Percentiles rank a stretch among this genome's conserved stretches.
Conservation (phyloP, 2,113 vertebrate species). For the Spizaetus ornatus region DNA sequence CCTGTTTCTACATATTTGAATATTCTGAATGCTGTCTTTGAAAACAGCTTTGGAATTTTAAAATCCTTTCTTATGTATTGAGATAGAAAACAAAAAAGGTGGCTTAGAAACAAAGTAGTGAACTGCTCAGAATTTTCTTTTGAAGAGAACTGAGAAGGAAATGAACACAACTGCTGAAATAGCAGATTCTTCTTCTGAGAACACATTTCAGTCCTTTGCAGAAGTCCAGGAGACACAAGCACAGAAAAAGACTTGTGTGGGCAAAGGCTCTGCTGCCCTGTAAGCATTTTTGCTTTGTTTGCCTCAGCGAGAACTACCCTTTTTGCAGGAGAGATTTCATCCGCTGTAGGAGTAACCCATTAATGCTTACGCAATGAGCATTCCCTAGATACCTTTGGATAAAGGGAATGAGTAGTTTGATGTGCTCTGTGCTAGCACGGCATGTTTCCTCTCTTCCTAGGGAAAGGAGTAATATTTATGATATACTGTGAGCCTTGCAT, state of each 20-base stretch:
- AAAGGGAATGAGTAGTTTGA: neutral
- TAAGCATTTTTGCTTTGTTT: rapidly evolving
- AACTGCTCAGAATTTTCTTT: neutral
- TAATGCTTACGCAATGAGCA: neutral
- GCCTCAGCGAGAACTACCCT: neutral
- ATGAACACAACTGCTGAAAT: neutral
- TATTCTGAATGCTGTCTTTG: neutral
- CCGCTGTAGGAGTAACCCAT: neutral
- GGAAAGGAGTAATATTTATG: neutral
- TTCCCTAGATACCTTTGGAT: neutral
- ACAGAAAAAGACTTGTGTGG: neutral
- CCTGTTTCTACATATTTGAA: neutral
- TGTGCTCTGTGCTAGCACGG: neutral
- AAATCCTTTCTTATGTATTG: neutral
- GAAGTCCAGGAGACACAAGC: neutral
- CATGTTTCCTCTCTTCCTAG: neutral
- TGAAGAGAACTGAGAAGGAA: neutral
- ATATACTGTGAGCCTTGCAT: neutral
- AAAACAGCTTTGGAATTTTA: neutral
- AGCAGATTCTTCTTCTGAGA: neutral
- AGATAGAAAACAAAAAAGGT: neutral
- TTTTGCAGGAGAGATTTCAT: neutral
- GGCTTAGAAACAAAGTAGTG: neutral
- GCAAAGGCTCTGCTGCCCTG: conserved; percentile 20
- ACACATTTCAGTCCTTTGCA: neutral